These are phyloP conservation scores for Mesembrinibis cayennensis DNA, from an alignment of 2,113 vertebrate genomes.

Conservation along the genomic window DNA sequence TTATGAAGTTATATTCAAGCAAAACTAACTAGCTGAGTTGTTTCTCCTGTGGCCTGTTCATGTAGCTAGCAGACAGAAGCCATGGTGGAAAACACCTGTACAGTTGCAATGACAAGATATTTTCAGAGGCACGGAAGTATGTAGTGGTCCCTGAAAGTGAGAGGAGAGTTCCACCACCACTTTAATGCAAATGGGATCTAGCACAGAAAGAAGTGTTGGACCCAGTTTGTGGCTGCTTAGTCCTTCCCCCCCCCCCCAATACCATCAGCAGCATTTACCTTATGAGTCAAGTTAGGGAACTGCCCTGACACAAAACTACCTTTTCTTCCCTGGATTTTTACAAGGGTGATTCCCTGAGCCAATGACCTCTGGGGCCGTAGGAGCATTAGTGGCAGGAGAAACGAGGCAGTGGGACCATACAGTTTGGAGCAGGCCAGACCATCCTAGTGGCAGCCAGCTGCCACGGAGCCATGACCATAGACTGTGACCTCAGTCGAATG, in stretches of 20 bases:
- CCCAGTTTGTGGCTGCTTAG: background rate
- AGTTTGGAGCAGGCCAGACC: background rate
- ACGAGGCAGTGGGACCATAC: background rate
- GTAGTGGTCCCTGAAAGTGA: background rate
- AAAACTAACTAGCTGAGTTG: background rate
- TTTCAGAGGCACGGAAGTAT: background rate
- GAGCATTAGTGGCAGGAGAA: background rate
- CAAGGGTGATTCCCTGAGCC: background rate
- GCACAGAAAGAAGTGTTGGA: background rate
- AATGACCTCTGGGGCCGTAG: rapidly evolving
- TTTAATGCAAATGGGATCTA: background rate
- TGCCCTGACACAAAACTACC: background rate
- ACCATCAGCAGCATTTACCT: background rate
- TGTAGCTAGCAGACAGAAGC: background rate
- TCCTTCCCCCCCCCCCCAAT: background rate
- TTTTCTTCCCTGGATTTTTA: background rate
- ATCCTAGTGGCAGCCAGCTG: background rate
- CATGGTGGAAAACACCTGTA: background rate
- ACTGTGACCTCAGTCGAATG: background rate
- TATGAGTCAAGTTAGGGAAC: background rate
- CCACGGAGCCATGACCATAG: background rate
- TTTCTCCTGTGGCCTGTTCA: background rate
- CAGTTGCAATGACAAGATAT: background rate
- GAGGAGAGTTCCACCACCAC: background rate
- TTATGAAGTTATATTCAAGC: background rate